These are phyloP conservation scores for Sciurus niger DNA, from an alignment of 2,113 vertebrate genomes.

Conservation along the genomic window DNA sequence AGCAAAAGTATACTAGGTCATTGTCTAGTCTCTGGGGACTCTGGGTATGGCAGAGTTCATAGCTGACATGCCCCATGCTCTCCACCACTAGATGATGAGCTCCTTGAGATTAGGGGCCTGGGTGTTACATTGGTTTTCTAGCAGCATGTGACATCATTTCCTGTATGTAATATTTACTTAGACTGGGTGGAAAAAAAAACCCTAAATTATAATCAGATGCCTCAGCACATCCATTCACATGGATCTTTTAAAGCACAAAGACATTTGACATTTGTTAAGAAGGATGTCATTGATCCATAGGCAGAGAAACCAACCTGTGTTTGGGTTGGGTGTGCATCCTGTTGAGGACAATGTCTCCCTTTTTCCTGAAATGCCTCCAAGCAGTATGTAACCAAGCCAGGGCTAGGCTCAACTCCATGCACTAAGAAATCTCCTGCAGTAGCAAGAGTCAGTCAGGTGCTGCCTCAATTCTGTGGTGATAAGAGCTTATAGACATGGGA, in stretches of 20 bases:
- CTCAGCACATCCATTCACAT: not conserved
- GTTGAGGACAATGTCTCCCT: constrained; percentile 5
- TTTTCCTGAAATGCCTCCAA: constrained; percentile 49
- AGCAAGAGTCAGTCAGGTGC: not conserved
- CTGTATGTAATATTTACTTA: not conserved
- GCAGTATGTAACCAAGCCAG: not conserved
- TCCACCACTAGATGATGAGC: not conserved
- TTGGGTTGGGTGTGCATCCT: constrained; percentile 22
- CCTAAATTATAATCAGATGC: not conserved
- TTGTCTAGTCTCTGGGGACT: not conserved
- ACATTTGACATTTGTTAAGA: constrained; percentile 64
- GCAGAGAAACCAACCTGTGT: constrained; percentile 50
- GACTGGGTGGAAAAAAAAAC: constrained; percentile 6
- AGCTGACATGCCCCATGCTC: not conserved
- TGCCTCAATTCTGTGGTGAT: not conserved
- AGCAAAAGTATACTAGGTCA: not conserved
- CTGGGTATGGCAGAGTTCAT: not conserved
- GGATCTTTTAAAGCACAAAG: constrained; percentile 57
- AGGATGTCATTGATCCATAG: constrained; percentile 25
- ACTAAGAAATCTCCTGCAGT: constrained; percentile 14
- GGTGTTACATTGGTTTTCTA: not conserved
- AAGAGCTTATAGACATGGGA: not conserved
- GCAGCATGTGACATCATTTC: not conserved
- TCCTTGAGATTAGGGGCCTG: not conserved
- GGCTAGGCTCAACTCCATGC: not conserved